Evolutionary conservation across 2,797 vertebrate species (phyloP).

Genomic region (Discoglossus pictus): DNA sequence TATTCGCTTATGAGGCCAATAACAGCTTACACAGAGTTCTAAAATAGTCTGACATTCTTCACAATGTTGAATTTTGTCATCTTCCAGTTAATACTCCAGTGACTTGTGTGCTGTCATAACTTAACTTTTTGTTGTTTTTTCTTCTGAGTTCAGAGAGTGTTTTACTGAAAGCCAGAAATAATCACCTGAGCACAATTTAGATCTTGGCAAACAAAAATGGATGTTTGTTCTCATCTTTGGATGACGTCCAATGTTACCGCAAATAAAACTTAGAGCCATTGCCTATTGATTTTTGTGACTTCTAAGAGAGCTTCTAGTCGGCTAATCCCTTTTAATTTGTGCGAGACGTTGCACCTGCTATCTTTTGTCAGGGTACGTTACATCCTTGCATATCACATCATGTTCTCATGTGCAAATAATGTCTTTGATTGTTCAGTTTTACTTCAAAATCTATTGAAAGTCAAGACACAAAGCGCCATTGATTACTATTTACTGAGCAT

Average conservation of each 20-base stretch:
- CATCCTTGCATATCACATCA: background rate
- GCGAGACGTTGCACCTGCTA: background rate
- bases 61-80: too few relatives aligned
- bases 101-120: too few relatives aligned
- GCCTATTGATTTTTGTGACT: background rate
- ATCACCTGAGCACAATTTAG: background rate
- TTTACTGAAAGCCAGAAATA: background rate
- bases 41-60: too few relatives aligned
- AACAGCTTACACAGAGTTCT: too few relatives aligned
- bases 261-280: background rate
- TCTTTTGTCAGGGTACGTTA: background rate
- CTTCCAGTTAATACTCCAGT: slow-evolving; percentile 6
- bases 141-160: background rate
- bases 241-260: background rate
- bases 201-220: background rate
- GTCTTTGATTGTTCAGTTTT: too few relatives aligned
- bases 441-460: too few relatives aligned
- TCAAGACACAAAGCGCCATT: too few relatives aligned
- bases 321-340: slow-evolving; percentile 3
- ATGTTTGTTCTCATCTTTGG: background rate
- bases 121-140: too few relatives aligned
- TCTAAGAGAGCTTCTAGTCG: background rate
- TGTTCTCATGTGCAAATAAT: background rate
- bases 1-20: too few relatives aligned
- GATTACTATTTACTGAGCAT: too few relatives aligned